Conservation (phyloP, 2,888 invertebrate species). For the Ennomos quercinarius region DNA sequence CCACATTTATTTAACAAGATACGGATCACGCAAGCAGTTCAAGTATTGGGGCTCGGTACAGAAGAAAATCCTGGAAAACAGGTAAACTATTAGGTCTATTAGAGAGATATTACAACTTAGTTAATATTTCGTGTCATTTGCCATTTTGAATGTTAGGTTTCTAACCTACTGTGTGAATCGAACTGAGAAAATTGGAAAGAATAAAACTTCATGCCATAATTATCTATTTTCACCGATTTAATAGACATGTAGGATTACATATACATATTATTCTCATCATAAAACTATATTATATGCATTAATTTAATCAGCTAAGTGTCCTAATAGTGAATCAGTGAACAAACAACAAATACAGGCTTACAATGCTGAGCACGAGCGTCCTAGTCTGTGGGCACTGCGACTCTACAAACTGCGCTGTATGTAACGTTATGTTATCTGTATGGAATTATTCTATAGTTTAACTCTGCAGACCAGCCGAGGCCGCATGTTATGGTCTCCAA, state of each 20-base stretch:
- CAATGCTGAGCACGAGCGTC: conserved; percentile 33
- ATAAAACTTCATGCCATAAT: conserved; percentile 60
- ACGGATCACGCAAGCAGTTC: conserved; percentile 1
- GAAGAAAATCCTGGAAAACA: not conserved
- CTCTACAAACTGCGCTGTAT: not conserved
- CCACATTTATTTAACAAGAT: conserved; percentile 5
- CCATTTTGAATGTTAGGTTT: too few relatives aligned
- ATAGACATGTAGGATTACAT: conserved; percentile 86
- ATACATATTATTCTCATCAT: conserved; percentile 81
- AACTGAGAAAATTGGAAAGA: conserved; percentile 25
- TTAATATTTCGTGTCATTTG: too few relatives aligned
- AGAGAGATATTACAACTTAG: too few relatives aligned
- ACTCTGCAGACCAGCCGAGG: too few relatives aligned
- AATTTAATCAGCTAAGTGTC: conserved; percentile 80
- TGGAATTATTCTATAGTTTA: too few relatives aligned
- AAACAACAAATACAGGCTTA: conserved; percentile 69
- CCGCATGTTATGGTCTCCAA: conserved; percentile 1
- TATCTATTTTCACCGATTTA: conserved; percentile 84
- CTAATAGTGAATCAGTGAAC: conserved; percentile 80
- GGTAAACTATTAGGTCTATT: not conserved
- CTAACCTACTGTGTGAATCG: too few relatives aligned
- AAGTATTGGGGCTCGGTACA: not conserved
- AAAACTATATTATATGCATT: conserved; percentile 83
- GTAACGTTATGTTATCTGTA: too few relatives aligned
- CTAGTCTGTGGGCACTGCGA: conserved; percentile 6